Conservation (phyloP, 2,113 vertebrate genomes). For the Scopus umbretta region DNA sequence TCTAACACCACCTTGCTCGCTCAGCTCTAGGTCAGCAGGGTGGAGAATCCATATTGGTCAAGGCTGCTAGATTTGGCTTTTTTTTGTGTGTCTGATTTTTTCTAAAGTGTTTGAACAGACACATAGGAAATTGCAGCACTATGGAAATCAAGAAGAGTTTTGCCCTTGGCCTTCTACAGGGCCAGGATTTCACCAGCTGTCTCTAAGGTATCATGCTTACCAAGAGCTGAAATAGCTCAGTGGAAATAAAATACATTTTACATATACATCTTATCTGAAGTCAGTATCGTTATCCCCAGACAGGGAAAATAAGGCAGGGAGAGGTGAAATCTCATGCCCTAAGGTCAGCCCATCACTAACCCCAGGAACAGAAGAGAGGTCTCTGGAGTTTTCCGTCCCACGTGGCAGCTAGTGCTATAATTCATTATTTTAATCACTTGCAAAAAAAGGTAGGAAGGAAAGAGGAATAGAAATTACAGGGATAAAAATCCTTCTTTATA, state of each 20-base stretch:
- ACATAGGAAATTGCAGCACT: background rate
- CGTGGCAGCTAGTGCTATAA: background rate
- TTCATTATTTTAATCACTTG: background rate
- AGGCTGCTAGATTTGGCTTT: background rate
- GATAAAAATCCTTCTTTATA: conserved; percentile 48
- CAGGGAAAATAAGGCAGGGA: background rate
- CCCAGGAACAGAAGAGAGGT: background rate
- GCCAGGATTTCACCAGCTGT: background rate
- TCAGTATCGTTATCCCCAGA: background rate
- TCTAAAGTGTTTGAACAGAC: background rate
- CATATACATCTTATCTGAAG: background rate
- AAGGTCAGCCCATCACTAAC: background rate
- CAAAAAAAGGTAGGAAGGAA: background rate
- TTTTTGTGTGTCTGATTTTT: background rate
- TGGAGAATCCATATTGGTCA: background rate
- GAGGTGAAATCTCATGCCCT: background rate
- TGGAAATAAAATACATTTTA: background rate
- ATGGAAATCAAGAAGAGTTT: background rate
- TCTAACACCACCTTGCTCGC: background rate
- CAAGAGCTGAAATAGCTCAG: background rate
- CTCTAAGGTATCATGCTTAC: background rate
- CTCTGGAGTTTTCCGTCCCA: background rate
- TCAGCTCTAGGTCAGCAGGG: background rate
- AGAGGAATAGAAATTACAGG: conserved; percentile 38
- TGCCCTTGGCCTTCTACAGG: background rate